Conservation (phyloP, 2,113 vertebrate species). For the Psophia crepitans region DNA sequence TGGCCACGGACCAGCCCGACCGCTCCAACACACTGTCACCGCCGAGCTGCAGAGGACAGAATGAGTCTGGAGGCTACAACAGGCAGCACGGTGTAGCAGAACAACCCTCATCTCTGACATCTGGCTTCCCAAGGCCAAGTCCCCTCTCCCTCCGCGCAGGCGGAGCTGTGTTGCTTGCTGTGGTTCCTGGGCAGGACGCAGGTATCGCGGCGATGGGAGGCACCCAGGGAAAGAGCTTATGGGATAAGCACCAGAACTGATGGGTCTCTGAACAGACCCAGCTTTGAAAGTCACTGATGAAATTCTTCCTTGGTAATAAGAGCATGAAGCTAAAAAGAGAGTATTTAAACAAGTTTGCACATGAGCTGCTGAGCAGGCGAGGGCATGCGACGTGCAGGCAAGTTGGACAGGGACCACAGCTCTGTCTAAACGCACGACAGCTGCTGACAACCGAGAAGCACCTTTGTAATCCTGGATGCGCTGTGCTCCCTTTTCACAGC, state of each 20-base stretch:
- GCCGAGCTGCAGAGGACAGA: not conserved
- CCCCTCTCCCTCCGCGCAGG: not conserved
- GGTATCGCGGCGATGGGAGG: not conserved
- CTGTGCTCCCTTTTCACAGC: not conserved
- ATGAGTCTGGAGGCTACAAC: not conserved
- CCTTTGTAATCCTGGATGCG: not conserved
- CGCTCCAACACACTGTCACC: accelerated
- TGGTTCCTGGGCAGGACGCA: not conserved
- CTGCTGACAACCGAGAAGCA: not conserved
- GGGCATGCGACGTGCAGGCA: not conserved
- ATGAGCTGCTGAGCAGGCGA: not conserved
- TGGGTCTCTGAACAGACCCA: not conserved
- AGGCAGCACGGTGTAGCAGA: not conserved
- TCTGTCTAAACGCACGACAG: not conserved
- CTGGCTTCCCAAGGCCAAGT: no score
- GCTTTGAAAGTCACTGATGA: not conserved
- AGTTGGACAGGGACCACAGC: not conserved
- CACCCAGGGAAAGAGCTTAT: not conserved
- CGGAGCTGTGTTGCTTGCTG: not conserved
- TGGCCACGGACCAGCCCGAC: not conserved
- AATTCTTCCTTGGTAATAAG: not conserved
- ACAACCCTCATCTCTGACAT: not conserved
- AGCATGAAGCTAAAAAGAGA: not conserved
- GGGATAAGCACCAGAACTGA: not conserved
- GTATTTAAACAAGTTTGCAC: not conserved